Base-by-base conservation (phyloP, 37 sponge, comb jelly and placozoan genomes). In the Theonella swinhoei region DNA sequence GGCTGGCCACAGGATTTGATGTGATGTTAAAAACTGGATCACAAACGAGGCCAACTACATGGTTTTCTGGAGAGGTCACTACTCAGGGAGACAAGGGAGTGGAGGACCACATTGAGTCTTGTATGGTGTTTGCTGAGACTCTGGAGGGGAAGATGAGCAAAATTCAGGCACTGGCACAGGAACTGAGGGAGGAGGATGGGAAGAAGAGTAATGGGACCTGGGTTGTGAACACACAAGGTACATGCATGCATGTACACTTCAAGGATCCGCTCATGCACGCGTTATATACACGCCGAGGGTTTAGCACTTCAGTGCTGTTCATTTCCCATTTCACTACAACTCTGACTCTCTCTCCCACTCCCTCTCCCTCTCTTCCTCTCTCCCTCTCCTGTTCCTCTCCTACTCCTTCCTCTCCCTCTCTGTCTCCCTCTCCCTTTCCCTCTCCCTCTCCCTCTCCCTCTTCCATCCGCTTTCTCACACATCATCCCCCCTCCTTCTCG, bases 151-250 rank as follows among this genome's bases (percentile, higher is more conserved):
- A 92, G 83, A 39, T 85, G 1, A 76, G 35, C 1, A 73, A 77
- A 7, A 70, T 90, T 14, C 30, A 64, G 22, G 42, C 66, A 14
- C 65, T 80, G 58, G 91, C 87, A 8, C 47, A 42, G 42, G 9
- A 61, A 23, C 85, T 92, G 40, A 72, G 62, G 47, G 32, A 38
- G 17, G 54, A 83, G 42, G 92, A 92, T 32, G 88, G 84, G 31
- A 64, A 35, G 32, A 92, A 92, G 76, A 83, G 74, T 59, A 92
- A 92, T 75, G 92, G 92, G n/a, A 87, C 92, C 62, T 87, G 80
- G 5, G 92, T 88, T 68, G 88, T 87, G 11, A 68, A 70, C 17
- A 88, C 92, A 34, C 71, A 70, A 34, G 24, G 32, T 38, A 70
- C 9, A 34, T 8, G 7, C 35, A 43, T n/a, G 20, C 75, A n/a